phyloP scores from a whole-genome alignment of 2,113 vertebrate species.

The Origma solitaria region DNA sequence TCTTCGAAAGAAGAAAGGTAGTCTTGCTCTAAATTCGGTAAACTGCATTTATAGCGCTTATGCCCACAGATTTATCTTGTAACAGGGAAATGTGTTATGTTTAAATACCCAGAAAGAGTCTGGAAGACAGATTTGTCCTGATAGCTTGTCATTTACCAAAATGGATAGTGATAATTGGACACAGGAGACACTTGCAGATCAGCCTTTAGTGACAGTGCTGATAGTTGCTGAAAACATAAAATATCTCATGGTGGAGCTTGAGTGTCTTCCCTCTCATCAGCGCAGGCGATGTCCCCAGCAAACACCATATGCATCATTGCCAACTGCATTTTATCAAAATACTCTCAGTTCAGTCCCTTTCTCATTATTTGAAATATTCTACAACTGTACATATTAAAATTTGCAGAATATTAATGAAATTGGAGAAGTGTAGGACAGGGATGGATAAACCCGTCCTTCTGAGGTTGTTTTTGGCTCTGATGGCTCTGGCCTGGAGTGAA shows the following conservation, averaged over 20 bases:
- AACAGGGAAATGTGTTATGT: background rate
- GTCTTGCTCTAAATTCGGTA: background rate
- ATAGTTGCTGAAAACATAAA: conserved; percentile 50
- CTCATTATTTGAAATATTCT: background rate
- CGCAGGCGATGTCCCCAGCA: background rate
- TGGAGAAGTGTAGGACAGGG: background rate
- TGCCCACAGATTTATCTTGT: background rate
- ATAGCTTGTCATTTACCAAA: conserved; percentile 67
- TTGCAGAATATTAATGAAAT: background rate
- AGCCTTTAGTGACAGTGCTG: conserved; percentile 31
- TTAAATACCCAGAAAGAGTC: conserved; percentile 38
- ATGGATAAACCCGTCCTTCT: background rate
- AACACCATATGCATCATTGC: background rate
- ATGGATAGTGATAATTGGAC: conserved; percentile 70
- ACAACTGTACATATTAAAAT: background rate
- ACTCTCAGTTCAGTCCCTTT: background rate
- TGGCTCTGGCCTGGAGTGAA: background rate
- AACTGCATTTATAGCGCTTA: background rate
- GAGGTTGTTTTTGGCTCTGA: background rate
- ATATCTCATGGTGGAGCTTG: conserved; percentile 44
- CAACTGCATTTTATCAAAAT: background rate
- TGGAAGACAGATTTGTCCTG: conserved; percentile 62
- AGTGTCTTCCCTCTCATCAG: conserved; percentile 27
- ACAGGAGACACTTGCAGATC: conserved; percentile 61
- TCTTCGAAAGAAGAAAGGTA: background rate